Conservation (phyloP, 2,113 vertebrate genomes). For the Calyptomena viridis region DNA sequence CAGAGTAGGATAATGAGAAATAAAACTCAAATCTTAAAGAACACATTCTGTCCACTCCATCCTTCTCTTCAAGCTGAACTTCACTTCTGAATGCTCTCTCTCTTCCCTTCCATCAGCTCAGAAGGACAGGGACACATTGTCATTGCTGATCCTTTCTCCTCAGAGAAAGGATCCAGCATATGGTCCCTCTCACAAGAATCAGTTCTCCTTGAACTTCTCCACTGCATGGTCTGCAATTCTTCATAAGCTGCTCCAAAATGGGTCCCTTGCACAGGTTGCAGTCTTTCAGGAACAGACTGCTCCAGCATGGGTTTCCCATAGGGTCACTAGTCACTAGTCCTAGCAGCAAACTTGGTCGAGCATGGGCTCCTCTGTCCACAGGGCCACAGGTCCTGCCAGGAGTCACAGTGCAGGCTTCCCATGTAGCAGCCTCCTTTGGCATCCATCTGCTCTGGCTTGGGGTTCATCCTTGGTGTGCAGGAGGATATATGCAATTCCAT, state of each 20-base stretch:
- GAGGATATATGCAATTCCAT: not conserved
- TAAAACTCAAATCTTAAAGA: not conserved
- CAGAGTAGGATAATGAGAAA: not conserved
- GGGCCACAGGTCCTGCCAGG: not conserved
- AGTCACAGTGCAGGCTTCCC: not conserved
- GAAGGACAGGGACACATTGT: not conserved
- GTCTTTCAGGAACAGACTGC: not conserved
- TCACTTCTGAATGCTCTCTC: not conserved
- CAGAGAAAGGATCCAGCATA: not conserved
- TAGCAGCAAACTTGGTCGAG: not conserved
- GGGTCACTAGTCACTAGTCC: not conserved
- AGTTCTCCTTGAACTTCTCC: not conserved
- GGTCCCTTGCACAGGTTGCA: not conserved
- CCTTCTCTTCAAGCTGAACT: not conserved
- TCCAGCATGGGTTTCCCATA: fast-evolving
- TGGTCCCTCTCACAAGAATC: not conserved
- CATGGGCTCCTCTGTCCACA: not conserved
- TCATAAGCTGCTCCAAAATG: not conserved
- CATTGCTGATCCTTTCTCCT: not conserved
- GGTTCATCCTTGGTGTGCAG: not conserved
- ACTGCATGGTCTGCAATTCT: not conserved
- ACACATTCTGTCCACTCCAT: not conserved
- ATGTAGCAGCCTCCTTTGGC: not conserved
- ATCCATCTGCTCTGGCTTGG: not conserved
- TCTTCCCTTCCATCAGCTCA: not conserved